Evolutionary conservation across 2,888 invertebrate species (phyloP), one percentile per base, ranked within the genome.

Genomic region (Sceliomorpha sp.): DNA sequence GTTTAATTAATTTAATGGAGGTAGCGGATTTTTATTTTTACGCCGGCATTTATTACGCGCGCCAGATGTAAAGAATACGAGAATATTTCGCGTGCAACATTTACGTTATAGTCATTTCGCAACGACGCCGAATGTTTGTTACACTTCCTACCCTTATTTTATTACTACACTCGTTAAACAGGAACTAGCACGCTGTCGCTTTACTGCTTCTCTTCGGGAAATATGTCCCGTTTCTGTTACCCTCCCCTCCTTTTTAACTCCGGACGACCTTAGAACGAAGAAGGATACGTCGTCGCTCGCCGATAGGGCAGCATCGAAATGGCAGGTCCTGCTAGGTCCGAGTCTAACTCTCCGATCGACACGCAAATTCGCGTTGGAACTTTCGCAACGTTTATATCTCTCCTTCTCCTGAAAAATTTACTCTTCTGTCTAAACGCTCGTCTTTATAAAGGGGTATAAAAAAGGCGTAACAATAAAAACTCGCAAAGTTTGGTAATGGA

Each of bases 1-100:
- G 5, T 63, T 66, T 29, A 53, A 51, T 58, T 66, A 66, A 66
- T 58, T 51, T 56, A 50, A 64, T 56, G 50, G 51, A 40, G 13
- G 47, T 27, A 27, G 53, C 42, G 36, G 48, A 63, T 63, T 63
- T 55, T 53, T 40, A 55, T 39, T 40, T 55, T 63, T 63, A 55
- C 17, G 48, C 15, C 26, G 27, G 39, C 51, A 48, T 64, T 48
- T 56, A 44, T 37, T 39, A 27, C 53, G 17, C 29, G 48, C 10
- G 14, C 24, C 47, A 42, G 63, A 66, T 58, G 66, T 58, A 50
- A 56, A 64, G 56, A 64, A 56, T 56, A 56, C 56, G 42, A 32
- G 37, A 56, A 56, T 42, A 55, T 63, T 63, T 42, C 39, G 42
- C 27, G n/a, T 32, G 50, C 37, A 40, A 26, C 48, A 36, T 55